phyloP scores from a whole-genome alignment of 1,140 invertebrate species.

The Wiebesia pumilae region DNA sequence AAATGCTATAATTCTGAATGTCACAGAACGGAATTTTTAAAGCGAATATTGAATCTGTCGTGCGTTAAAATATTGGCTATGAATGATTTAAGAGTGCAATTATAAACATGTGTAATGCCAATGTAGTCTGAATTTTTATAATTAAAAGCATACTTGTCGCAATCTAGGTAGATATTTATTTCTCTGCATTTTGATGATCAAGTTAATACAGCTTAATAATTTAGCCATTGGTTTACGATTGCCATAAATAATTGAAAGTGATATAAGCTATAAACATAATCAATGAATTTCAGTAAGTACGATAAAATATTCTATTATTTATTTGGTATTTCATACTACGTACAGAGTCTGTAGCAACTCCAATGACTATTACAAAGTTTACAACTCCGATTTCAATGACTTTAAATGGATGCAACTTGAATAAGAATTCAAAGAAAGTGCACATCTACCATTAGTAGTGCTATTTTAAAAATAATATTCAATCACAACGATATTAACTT shows the following conservation, averaged over 20 bases:
- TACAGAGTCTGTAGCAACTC: not conserved
- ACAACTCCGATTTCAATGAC: no score
- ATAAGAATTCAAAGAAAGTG: not conserved
- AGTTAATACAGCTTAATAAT: slow-evolving; percentile 9
- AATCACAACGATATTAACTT: not conserved
- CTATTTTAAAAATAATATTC: not conserved
- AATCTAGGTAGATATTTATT: slow-evolving; percentile 1
- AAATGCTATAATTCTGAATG: slow-evolving; percentile 23
- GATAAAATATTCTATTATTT: not conserved
- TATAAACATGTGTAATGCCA: not conserved
- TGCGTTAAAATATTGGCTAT: slow-evolving; percentile 23
- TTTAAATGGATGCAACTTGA: not conserved
- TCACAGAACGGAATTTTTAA: slow-evolving; percentile 28
- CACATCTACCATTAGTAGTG: not conserved
- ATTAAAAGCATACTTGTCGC: not conserved
- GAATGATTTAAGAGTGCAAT: slow-evolving; percentile 34
- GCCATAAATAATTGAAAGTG: not conserved
- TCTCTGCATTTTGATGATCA: not conserved
- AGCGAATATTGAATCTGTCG: not conserved
- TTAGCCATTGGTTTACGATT: not conserved
- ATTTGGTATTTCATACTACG: not conserved
- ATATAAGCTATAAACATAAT: not conserved
- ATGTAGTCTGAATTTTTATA: not conserved
- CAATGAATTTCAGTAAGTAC: not conserved
- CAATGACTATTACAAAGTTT: not conserved